phyloP scores from a whole-genome alignment of 1,140 invertebrate species.

The Drosophila ohnishii region DNA sequence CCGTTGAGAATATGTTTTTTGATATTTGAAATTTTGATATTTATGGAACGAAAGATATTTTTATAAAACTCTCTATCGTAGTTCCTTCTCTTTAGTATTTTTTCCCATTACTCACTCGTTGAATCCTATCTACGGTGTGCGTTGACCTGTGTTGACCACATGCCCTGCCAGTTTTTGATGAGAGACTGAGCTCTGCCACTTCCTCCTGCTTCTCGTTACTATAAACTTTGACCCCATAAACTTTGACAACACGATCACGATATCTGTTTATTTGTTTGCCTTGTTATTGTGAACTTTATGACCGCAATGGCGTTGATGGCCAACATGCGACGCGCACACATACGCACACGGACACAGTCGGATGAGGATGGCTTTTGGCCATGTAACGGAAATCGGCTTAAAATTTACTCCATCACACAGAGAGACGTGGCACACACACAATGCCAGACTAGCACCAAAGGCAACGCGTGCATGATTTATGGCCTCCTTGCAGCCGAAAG shows the following conservation, averaged over 20 bases:
- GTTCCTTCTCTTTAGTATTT: neutral
- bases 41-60: neutral
- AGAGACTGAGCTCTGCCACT: conserved; percentile 2
- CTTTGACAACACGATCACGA: conserved; percentile 41
- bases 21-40: neutral
- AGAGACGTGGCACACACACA: conserved; percentile 1
- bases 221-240: conserved; percentile 45
- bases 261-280: conserved; percentile 51
- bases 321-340: conserved; percentile 31
- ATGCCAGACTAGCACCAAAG: conserved; percentile 22
- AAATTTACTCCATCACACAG: conserved; percentile 54
- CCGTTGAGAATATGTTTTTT: neutral
- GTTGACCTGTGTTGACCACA: neutral
- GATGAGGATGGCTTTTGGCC: conserved; percentile 28
- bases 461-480: conserved; percentile 67
- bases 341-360: conserved; percentile 27
- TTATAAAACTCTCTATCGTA: neutral
- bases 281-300: conserved; percentile 55
- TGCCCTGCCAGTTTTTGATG: neutral
- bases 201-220: conserved; percentile 7
- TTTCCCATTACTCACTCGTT: neutral
- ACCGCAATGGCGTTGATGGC: conserved; percentile 51
- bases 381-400: conserved; percentile 72
- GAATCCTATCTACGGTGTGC: neutral
- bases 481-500: conserved; percentile 28